These are phyloP conservation scores for Amiota minor DNA, from an alignment of 2,888 invertebrate species.

Conservation along the genomic window DNA sequence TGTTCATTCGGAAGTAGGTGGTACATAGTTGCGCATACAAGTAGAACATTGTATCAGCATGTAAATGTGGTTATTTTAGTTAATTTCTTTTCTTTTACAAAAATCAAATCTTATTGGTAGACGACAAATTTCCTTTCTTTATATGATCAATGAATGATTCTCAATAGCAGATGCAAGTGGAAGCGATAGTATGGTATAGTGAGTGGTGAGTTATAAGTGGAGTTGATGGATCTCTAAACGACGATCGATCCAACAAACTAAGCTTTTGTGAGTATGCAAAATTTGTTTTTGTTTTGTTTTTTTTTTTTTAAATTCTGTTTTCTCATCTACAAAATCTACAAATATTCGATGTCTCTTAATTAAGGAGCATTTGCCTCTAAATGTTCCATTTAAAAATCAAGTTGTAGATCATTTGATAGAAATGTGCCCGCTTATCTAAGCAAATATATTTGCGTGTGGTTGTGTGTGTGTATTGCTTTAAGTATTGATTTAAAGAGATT, in stretches of 20 bases:
- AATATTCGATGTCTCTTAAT: constrained; percentile 27
- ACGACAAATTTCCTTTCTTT: too few species aligned
- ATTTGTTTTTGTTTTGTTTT: not conserved
- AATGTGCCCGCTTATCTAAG: constrained; percentile 16
- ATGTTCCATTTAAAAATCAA: not conserved
- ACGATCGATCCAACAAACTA: constrained; percentile 7
- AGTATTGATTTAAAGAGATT: constrained; percentile 47
- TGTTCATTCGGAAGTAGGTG: constrained; percentile 61
- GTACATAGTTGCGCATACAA: constrained; percentile 54
- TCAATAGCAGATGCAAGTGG: constrained; percentile 34
- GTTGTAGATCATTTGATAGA: not conserved
- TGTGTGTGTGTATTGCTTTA: constrained; percentile 43
- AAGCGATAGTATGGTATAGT: not conserved
- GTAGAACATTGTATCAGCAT: not conserved
- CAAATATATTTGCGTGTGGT: too few species aligned
- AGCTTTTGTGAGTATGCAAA: constrained; percentile 22
- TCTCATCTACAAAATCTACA: constrained; percentile 26
- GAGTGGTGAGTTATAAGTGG: not conserved
- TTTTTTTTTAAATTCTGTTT: too few species aligned
- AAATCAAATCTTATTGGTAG: too few species aligned
- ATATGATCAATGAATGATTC: not conserved
- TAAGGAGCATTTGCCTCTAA: constrained; percentile 13
- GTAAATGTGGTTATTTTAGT: constrained; percentile 28
- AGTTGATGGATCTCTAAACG: not conserved
- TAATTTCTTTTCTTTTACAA: constrained; percentile 8